Conservation (phyloP, 2,113 vertebrate genomes). For the Hippocampus zosterae region DNA sequence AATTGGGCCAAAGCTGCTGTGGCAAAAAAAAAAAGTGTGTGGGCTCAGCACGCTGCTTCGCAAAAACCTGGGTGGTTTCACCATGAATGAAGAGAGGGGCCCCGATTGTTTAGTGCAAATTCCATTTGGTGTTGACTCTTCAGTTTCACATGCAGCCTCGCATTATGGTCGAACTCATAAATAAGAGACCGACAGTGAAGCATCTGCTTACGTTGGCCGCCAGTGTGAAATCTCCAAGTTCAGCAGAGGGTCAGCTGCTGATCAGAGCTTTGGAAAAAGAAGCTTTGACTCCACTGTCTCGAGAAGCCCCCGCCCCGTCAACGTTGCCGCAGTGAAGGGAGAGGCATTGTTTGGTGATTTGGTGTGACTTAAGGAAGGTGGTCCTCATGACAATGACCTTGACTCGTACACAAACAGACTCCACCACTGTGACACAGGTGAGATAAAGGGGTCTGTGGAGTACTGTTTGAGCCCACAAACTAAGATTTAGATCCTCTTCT, state of each 20-base stretch:
- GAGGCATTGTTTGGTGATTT: constrained; percentile 2
- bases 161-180: not conserved
- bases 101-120: not conserved
- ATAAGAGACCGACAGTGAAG: constrained; percentile 2
- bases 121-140: not conserved
- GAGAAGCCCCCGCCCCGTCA: not conserved
- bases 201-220: constrained; percentile 8
- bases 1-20: not conserved
- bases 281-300: not conserved
- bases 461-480: not conserved
- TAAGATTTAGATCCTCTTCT: not conserved
- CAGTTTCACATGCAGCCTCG: not conserved
- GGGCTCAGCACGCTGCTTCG: not conserved
- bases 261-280: constrained; percentile 3
- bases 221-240: not conserved
- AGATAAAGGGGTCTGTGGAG: not conserved
- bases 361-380: not conserved
- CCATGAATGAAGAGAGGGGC: not conserved
- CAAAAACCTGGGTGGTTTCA: not conserved
- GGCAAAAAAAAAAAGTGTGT: not conserved
- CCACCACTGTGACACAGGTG: not conserved
- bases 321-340: not conserved
- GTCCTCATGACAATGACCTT: not conserved
- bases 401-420: not conserved
- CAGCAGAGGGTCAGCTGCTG: not conserved